These are phyloP conservation scores for Drosophila dives DNA, from an alignment of 2,888 invertebrate species.

Conservation along the genomic window DNA sequence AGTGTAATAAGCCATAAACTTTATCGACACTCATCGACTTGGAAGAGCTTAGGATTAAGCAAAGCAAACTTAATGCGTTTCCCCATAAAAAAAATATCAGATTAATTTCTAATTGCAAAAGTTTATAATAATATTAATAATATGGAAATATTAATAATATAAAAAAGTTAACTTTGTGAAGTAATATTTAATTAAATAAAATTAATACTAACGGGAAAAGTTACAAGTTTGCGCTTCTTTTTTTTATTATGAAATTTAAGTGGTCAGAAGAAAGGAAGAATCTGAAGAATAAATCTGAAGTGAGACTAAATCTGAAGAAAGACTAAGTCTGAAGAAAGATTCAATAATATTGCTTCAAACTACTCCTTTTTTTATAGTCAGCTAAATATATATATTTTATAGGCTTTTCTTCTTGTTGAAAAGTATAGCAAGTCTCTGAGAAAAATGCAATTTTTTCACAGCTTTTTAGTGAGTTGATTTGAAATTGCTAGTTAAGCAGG, in stretches of 20 bases:
- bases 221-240: too few species aligned
- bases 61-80: neutral
- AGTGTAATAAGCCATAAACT: slow-evolving; percentile 24
- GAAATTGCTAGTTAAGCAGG: slow-evolving; percentile 12
- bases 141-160: neutral
- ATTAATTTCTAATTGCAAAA: neutral
- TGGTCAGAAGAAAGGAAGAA: too few species aligned
- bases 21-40: slow-evolving; percentile 29
- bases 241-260: too few species aligned
- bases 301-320: too few species aligned
- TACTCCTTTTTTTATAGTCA: too few species aligned
- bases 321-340: too few species aligned
- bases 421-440: neutral
- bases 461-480: neutral
- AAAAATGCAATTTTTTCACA: neutral
- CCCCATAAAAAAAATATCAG: neutral
- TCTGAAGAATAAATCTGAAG: too few species aligned
- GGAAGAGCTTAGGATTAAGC: slow-evolving; percentile 1
- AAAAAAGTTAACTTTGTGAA: neutral
- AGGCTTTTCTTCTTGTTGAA: neutral
- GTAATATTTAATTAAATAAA: neutral
- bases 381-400: too few species aligned
- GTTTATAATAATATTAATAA: neutral
- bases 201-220: neutral
- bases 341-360: too few species aligned